Base-by-base conservation (phyloP, 2,113 vertebrate species). In the Cettia cetti region DNA sequence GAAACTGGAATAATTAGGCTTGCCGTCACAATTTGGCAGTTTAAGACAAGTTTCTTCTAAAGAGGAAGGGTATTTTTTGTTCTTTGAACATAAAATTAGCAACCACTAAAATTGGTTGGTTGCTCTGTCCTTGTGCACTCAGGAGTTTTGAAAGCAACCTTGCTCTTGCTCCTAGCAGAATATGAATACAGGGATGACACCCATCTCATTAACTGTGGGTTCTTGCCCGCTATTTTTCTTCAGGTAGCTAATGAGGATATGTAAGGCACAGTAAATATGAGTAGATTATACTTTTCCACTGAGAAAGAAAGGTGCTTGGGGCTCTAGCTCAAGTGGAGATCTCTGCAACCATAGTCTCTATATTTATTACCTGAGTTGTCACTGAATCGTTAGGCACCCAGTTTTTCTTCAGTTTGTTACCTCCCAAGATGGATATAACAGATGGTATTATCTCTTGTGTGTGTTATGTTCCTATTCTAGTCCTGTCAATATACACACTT, bases 1-100 rank as follows among this genome's bases (percentile, higher is more conserved):
- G 71, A 42, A 84, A 52, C 40, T 23, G 15, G 10, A 90, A 61
- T 22, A 45, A 61, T 77, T n/a, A 31, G 15, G 24, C 7, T 40
- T 70, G 20, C 0, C 0, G 30, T 52, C 61, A 71, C 28, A 37
- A 11, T 80, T 44, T 3, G 2, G 5, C 26, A 22, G 24, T 35
- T 60, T 54, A 63, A 18, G 44, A 52, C 10, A 54, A 23, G 30
- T 44, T 83, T 45, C 40, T 70, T 9, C 30, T 57, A 26, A 86
- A 45, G 8, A 69, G 10, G 6, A 86, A 77, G 31, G 9, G 6
- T 57, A 37, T 7, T 70, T 85, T 42, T 77, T 71, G 19, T 12
- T 24, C 33, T 52, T 37, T 52, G 47, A 71, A 84, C 71, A 37
- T 59, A 45, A 45, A 21, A 21, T 72, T 59, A 80, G 14, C 17